Evolutionary conservation across 2,797 vertebrate species (phyloP).

Genomic region (Phataginus tricuspis): DNA sequence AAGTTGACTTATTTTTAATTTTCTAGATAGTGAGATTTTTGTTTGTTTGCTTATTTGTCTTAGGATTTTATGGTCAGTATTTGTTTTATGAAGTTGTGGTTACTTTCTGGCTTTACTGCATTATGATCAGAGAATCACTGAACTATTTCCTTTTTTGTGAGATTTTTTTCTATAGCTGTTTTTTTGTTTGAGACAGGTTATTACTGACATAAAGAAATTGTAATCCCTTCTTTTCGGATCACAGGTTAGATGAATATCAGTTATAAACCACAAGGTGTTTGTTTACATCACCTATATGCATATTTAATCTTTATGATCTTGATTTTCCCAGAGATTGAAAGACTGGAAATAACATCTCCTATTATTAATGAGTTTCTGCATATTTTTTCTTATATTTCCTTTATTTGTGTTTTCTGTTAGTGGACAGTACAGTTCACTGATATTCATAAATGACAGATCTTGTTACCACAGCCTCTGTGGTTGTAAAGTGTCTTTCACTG

Average conservation of each 20-base stretch:
- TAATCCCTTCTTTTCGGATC: neutral
- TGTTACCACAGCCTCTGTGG: neutral
- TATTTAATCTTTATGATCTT: neutral
- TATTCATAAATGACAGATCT: neutral
- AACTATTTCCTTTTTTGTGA: neutral
- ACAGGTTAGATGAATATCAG: neutral
- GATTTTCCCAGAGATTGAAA: neutral
- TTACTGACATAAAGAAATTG: neutral
- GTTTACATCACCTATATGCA: no score
- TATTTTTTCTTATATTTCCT: neutral
- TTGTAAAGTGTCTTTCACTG: neutral
- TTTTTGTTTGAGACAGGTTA: neutral
- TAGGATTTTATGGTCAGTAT: neutral
- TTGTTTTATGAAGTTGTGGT: neutral
- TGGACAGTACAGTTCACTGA: neutral
- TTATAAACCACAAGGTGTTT: no score
- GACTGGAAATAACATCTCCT: neutral
- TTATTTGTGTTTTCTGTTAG: no score
- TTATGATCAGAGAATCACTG: neutral
- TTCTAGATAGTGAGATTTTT: neutral
- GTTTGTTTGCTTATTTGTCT: neutral
- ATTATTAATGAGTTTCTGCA: neutral
- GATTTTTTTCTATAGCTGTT: neutral
- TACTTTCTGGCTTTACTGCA: neutral
- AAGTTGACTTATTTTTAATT: neutral